phyloP scores from a whole-genome alignment of 2,113 vertebrate species.

The Sporophila hypoxantha region DNA sequence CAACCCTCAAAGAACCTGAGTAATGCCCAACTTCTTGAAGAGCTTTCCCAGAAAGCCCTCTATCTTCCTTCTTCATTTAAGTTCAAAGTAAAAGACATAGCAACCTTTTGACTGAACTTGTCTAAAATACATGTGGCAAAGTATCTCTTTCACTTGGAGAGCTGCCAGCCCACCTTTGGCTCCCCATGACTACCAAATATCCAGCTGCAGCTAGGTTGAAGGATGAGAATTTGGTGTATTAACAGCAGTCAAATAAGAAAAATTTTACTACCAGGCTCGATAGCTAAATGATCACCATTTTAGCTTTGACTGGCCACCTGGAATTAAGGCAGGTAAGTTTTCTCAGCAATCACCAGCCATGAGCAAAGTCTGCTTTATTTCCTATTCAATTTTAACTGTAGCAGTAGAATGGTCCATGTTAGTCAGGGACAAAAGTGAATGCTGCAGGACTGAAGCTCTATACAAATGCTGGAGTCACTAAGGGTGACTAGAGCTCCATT shows the following conservation, averaged over 20 bases:
- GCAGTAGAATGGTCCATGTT: background rate
- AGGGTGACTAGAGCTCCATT: background rate
- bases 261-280: background rate
- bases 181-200: background rate
- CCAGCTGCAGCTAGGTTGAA: background rate
- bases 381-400: background rate
- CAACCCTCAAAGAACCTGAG: background rate
- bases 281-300: background rate
- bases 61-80: background rate
- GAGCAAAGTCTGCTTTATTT: background rate
- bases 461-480: background rate
- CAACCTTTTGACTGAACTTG: background rate
- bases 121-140: background rate
- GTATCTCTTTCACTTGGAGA: background rate
- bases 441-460: background rate
- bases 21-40: background rate
- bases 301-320: background rate
- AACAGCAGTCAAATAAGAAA: background rate
- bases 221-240: background rate
- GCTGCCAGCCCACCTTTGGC: background rate
- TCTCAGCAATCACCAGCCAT: background rate
- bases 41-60: background rate
- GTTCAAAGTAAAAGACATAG: background rate
- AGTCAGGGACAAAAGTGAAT: background rate
- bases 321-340: background rate